A percentile compares a stretch with the other conserved stretches of the same genome.
phyloP scores from a whole-genome alignment of 2,113 vertebrate genomes.

The Pleuronectes platessa region DNA sequence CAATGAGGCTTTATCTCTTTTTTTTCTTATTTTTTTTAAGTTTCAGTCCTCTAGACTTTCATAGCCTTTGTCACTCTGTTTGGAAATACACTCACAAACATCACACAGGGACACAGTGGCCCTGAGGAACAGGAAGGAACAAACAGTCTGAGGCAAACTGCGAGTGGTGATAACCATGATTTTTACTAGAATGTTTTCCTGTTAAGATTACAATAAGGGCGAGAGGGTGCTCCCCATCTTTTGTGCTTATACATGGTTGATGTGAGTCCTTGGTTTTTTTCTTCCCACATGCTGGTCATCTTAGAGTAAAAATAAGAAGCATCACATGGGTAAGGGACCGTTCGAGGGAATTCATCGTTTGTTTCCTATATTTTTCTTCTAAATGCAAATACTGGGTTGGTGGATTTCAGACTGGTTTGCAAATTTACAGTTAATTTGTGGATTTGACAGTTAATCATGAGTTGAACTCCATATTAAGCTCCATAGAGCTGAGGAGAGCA shows the following conservation, averaged over 20 bases:
- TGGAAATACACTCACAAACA: slow-evolving; percentile 59
- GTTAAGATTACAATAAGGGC: slow-evolving; percentile 3
- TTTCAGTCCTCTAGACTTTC: slow-evolving; percentile 62
- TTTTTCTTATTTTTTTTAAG: slow-evolving; percentile 47
- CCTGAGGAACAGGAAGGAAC: slow-evolving; percentile 41
- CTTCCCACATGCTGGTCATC: not conserved
- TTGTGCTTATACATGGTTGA: not conserved
- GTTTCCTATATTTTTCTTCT: no score
- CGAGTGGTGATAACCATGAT: slow-evolving; percentile 35
- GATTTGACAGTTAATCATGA: not conserved
- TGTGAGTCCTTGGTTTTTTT: not conserved
- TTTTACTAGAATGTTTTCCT: not conserved
- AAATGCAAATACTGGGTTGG: not conserved
- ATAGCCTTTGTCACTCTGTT: slow-evolving; percentile 58
- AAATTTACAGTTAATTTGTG: not conserved
- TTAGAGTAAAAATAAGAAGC: not conserved
- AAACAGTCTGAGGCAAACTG: slow-evolving; percentile 28
- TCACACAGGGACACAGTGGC: slow-evolving; percentile 42
- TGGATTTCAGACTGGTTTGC: not conserved
- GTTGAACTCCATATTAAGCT: not conserved
- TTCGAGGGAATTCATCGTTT: not conserved
- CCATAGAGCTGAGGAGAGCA: not conserved
- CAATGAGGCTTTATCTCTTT: slow-evolving; percentile 49
- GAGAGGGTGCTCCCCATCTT: slow-evolving; percentile 1
- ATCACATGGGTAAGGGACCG: not conserved